Percentiles rank a stretch among this genome's conserved stretches.
phyloP scores from a whole-genome alignment of 2,797 vertebrate genomes.

The Thaleichthys pacificus region DNA sequence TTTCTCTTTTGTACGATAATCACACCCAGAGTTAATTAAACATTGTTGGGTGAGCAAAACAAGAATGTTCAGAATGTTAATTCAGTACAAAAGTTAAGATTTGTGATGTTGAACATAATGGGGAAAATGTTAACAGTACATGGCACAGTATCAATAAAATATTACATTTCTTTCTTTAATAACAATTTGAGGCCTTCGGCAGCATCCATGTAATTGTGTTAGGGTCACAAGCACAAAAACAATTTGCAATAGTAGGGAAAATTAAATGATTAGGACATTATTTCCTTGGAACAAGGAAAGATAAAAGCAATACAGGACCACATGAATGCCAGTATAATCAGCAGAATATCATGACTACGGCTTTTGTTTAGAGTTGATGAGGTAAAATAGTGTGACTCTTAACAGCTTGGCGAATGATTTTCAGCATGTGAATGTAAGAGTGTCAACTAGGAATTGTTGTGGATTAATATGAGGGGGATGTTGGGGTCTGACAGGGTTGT shows the following conservation, averaged over 20 bases:
- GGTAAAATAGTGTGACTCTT: slow-evolving; percentile 59
- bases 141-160: slow-evolving; percentile 52
- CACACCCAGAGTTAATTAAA: slow-evolving; percentile 24
- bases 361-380: slow-evolving; percentile 63
- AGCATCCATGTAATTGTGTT: slow-evolving; percentile 23
- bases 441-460: slow-evolving; percentile 7
- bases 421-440: slow-evolving; percentile 11
- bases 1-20: slow-evolving; percentile 33
- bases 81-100: slow-evolving; percentile 27
- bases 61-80: slow-evolving; percentile 13
- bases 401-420: too few species aligned
- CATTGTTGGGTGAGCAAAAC: slow-evolving; percentile 3
- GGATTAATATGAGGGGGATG: slow-evolving; percentile 17
- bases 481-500: slow-evolving; percentile 29
- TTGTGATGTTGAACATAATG: slow-evolving; percentile 39
- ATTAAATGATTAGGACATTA: slow-evolving; percentile 54
- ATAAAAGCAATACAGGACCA: slow-evolving; percentile 57
- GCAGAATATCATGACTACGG: slow-evolving; percentile 67
- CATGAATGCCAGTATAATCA: slow-evolving; percentile 58
- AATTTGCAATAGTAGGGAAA: slow-evolving; percentile 46
- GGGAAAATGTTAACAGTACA: slow-evolving; percentile 49
- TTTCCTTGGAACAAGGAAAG: slow-evolving; percentile 44
- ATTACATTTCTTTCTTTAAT: slow-evolving; percentile 29
- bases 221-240: slow-evolving; percentile 54
- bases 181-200: slow-evolving; percentile 20